phyloP scores from a whole-genome alignment of 1,140 invertebrate genomes.

The Bombus vancouverensis region DNA sequence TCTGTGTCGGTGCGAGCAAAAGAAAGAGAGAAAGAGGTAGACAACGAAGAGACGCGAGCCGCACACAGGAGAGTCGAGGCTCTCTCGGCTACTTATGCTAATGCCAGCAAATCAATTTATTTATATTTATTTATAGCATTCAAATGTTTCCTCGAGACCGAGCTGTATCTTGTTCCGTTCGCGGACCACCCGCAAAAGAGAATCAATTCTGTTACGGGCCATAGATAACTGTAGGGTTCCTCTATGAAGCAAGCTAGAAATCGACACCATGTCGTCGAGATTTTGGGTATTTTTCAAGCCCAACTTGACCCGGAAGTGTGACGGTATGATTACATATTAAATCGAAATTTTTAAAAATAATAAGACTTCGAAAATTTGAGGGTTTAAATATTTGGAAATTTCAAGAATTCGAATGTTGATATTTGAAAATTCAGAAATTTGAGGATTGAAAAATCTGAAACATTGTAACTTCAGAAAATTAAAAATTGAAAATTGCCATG shows the following conservation, averaged over 20 bases:
- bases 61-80: constrained; percentile 12
- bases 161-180: constrained; percentile 48
- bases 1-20: constrained; percentile 23
- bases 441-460: neutral
- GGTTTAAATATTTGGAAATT: neutral
- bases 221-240: constrained; percentile 8
- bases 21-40: constrained; percentile 11
- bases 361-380: neutral
- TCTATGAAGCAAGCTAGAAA: constrained; percentile 4
- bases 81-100: constrained; percentile 74
- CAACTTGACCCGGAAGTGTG: neutral
- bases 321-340: neutral
- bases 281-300: no score
- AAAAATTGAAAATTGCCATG: neutral
- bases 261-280: no score
- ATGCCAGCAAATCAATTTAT: constrained; percentile 77
- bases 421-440: neutral
- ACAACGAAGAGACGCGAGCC: constrained; percentile 43
- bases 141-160: constrained; percentile 71
- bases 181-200: constrained; percentile 71
- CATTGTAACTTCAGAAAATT: neutral
- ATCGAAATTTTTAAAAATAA: no score
- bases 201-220: constrained; percentile 43
- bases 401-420: neutral
- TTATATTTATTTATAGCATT: constrained; percentile 79